Conservation (phyloP, 2,888 invertebrate species). For the Andrena bucephala region DNA sequence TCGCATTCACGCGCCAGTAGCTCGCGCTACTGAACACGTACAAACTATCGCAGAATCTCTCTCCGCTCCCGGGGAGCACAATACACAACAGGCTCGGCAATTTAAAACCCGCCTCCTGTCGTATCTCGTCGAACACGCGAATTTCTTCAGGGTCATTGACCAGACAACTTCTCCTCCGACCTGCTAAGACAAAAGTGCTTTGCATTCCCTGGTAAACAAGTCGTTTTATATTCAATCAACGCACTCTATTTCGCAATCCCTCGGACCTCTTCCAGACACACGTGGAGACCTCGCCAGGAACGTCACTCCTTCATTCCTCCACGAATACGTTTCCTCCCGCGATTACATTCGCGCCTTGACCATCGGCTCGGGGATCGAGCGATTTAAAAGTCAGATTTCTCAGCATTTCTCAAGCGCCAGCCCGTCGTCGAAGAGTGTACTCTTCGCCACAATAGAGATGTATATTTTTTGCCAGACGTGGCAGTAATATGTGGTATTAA, state of each 20-base stretch:
- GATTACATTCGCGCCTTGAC: too few relatives aligned
- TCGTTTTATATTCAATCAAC: slow-evolving; percentile 39
- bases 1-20: slow-evolving; percentile 7
- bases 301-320: neutral
- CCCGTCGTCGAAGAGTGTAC: too few relatives aligned
- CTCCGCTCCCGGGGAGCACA: neutral
- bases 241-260: slow-evolving; percentile 12
- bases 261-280: neutral
- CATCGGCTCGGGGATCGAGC: too few relatives aligned
- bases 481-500: too few relatives aligned
- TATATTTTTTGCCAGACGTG: too few relatives aligned
- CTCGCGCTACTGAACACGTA: neutral
- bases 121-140: slow-evolving; percentile 40
- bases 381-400: too few relatives aligned
- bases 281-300: neutral
- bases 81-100: slow-evolving; percentile 8
- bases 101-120: slow-evolving; percentile 36
- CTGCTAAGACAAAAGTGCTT: slow-evolving; percentile 55
- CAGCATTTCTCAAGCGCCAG: too few relatives aligned
- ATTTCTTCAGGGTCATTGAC: slow-evolving; percentile 67
- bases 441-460: too few relatives aligned
- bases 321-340: too few relatives aligned
- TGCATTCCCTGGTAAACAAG: slow-evolving; percentile 53
- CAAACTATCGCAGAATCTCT: slow-evolving; percentile 9
- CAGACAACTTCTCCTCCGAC: slow-evolving; percentile 40